Conservation (phyloP, 1,140 invertebrate species). For the Elysia chlorotica region DNA sequence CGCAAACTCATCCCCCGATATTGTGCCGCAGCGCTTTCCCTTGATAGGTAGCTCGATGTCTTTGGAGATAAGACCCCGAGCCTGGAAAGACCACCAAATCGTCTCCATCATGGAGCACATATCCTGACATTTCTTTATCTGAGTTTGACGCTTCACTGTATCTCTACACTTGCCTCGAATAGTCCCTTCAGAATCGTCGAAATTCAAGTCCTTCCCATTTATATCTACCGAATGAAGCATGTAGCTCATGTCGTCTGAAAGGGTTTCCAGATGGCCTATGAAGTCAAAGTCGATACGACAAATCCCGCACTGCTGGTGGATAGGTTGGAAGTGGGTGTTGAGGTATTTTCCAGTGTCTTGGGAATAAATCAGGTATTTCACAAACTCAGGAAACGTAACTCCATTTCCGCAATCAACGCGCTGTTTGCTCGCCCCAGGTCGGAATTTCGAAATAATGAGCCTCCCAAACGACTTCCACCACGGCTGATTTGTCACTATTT, state of each 20-base stretch:
- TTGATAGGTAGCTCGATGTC: neutral
- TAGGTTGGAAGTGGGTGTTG: neutral
- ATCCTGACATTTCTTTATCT: neutral
- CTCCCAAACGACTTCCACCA: neutral
- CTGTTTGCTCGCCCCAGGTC: neutral
- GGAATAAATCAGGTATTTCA: neutral
- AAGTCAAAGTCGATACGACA: neutral
- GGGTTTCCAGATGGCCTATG: neutral
- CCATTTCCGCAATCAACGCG: neutral
- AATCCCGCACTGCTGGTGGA: neutral
- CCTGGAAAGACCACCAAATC: conserved; percentile 1
- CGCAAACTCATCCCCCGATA: neutral
- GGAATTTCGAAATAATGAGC: neutral
- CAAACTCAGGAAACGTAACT: neutral
- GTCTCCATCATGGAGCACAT: neutral
- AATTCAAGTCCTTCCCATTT: neutral
- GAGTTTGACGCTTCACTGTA: neutral
- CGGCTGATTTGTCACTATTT: neutral
- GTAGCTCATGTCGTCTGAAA: neutral
- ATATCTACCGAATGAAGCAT: neutral
- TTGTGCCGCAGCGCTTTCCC: neutral
- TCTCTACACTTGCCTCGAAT: neutral
- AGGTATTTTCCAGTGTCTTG: neutral
- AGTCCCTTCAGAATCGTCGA: neutral
- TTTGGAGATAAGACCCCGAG: neutral